Base-by-base conservation (phyloP, 2,888 invertebrate species). In the Pharmacophagus antenor region DNA sequence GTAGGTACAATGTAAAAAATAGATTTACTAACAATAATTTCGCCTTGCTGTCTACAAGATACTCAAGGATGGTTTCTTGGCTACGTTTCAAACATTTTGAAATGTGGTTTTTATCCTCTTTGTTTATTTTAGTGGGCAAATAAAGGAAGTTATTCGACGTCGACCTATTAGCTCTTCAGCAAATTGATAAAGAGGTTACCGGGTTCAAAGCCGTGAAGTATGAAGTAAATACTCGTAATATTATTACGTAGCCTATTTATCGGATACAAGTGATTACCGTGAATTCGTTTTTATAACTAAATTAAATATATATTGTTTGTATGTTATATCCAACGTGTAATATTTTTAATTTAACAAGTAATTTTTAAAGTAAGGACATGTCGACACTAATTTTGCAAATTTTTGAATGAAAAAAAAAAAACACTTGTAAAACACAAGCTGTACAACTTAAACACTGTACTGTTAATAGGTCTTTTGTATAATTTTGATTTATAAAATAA, bases 1-100 rank as follows among this genome's bases (percentile, higher is more conserved):
- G 48, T 52, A 22, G 22, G 46, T 49, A 54, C 37, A 31, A 48
- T 37, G 31, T 60, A 53, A 52, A 56, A 63, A 63, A 64, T 58
- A 62, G 57, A 51, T 64, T 55, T 57, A 64, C 61, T 53, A 62
- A 63, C 61, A 63, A 69, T 69, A 72, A 69, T 69, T 72, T 74
- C 76, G 79, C 76, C 82, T 74, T 66, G 74, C 77, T 78, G 82
- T 84, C 85, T 83, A 74, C 72, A 70, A 73, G 56, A 56, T 65
- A 70, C 63, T 70, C 84, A 85, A 85, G 84, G 85, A 74, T 84
- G 64, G 59, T 42, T 46, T 58, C 63, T 84, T 85, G 86, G 87
- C 86, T 68, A 55, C 22, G 60, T 66, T 67, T 80, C 85, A 87
- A 84, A 70, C 64, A 56, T 77, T 76, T 77, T 70, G 73, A 77